Evolutionary conservation across 2,888 invertebrate genomes (phyloP).

Genomic region (Cordilura impudica): DNA sequence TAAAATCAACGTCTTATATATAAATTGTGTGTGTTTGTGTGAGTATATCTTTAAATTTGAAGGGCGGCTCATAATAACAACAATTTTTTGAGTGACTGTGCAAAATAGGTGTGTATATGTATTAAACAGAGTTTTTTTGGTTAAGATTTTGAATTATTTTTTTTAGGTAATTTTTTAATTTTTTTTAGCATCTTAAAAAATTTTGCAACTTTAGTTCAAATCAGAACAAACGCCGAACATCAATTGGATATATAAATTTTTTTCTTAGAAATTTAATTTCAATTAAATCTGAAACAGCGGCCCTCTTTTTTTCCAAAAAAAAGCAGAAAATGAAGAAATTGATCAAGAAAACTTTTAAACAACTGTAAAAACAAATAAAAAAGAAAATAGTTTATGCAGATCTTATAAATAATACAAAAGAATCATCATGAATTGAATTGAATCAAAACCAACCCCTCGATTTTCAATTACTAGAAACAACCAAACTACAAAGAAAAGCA

Average conservation of each 20-base stretch:
- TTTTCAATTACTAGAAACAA: conserved; percentile 16
- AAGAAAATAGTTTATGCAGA: conserved; percentile 29
- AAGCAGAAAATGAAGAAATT: conserved; percentile 3
- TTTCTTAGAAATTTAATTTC: conserved; percentile 38
- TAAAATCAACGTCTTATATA: background rate
- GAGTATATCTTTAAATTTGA: conserved; percentile 41
- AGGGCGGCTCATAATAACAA: too few species aligned
- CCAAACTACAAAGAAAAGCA: conserved; percentile 55
- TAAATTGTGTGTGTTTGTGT: conserved; percentile 30
- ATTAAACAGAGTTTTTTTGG: conserved; percentile 75
- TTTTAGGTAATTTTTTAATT: background rate
- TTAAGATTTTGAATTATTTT: conserved; percentile 68
- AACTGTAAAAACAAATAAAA: conserved; percentile 26
- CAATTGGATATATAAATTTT: conserved; percentile 48
- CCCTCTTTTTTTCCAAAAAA: conserved; percentile 32
- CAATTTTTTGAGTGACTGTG: conserved; percentile 30
- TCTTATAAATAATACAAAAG: conserved; percentile 38
- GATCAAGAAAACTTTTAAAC: conserved; percentile 23
- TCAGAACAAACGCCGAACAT: conserved; percentile 17
- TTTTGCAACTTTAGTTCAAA: conserved; percentile 29
- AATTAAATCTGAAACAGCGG: conserved; percentile 39
- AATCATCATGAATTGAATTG: conserved; percentile 14
- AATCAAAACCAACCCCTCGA: conserved; percentile 17
- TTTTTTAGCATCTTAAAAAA: conserved; percentile 32
- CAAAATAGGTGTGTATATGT: conserved; percentile 11